Base-by-base conservation (phyloP, 2,797 vertebrate species). In the Enoplosus armatus region DNA sequence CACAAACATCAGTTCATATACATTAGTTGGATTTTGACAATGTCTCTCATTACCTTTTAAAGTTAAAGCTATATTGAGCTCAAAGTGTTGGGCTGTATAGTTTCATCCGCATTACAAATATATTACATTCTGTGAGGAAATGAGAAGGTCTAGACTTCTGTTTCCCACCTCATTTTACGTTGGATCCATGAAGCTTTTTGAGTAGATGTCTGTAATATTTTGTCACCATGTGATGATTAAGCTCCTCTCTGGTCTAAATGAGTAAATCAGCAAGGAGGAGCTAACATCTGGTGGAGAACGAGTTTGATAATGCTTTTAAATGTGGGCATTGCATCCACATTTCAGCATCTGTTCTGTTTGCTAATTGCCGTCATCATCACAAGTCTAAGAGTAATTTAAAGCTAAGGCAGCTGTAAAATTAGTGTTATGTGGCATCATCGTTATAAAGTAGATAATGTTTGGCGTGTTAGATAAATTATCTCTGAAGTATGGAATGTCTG, bases 301-400 rank as follows among this genome's bases (percentile, higher is more conserved):
- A 84, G 59, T 79, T 68, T 74, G 68, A 81, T 82, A 82, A 87
- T 68, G 76, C 60, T 77, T 79, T 79, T 67, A 71, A 68, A 87
- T 82, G 22, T 75, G 66, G 72, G 55, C 45, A 60, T 60, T 58
- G 56, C 60, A 20, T 66, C 47, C 72, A 80, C 48, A 72, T 87
- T 85, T 84, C 65, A 82, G 60, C 89, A 91, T 89, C 87, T 92
- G 83, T 69, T 85, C 85, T 20, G 29, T 66, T 78, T 69, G 73
- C 79, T 87, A 88, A 92, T 84, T 90, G 66, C 80, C 11, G 48
- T 77, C 79, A 88, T 87, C 76, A 85, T 80, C 79, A 79, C 75
- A 79, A 78, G 86, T 87, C 72, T 58, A 77, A 77, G 26, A 37
- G 62, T 80, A 60, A 86, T 89, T 79, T 74, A 77, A 87, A 77